These are phyloP conservation scores for Scomber scombrus DNA, from an alignment of 2,113 vertebrate genomes.

Conservation along the genomic window DNA sequence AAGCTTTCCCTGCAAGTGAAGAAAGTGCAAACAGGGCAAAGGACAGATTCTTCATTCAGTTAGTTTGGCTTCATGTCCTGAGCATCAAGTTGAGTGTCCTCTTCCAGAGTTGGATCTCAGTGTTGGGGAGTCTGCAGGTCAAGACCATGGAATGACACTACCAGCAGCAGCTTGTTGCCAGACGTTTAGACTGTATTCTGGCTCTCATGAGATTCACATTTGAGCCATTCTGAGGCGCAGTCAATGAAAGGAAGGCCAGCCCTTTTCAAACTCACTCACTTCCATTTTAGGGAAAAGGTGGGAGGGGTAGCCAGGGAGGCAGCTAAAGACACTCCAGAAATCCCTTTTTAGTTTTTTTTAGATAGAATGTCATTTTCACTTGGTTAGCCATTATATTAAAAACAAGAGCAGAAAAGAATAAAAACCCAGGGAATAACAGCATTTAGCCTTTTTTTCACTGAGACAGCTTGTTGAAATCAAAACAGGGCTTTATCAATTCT, in stretches of 20 bases:
- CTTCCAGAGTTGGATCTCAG: background rate
- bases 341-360: background rate
- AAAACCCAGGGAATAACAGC: background rate
- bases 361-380: conserved; percentile 8
- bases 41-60: conserved; percentile 48
- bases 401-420: background rate
- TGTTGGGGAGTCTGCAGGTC: conserved; percentile 23
- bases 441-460: background rate
- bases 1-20: conserved; percentile 3
- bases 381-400: conserved; percentile 7
- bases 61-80: conserved; percentile 47
- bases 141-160: conserved; percentile 13
- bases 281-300: conserved; percentile 64
- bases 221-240: conserved; percentile 45
- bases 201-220: conserved; percentile 49
- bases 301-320: conserved; percentile 45
- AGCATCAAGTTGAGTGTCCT: conserved; percentile 7
- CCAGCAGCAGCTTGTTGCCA: conserved; percentile 22
- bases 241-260: conserved; percentile 59
- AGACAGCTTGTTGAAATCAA: background rate
- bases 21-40: conserved; percentile 25
- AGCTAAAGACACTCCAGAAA: conserved; percentile 22
- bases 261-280: conserved; percentile 62
- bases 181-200: conserved; percentile 22
- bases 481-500: background rate